Evolutionary conservation across 2,888 invertebrate species (phyloP).

Genomic region (Lepas anatifera): DNA sequence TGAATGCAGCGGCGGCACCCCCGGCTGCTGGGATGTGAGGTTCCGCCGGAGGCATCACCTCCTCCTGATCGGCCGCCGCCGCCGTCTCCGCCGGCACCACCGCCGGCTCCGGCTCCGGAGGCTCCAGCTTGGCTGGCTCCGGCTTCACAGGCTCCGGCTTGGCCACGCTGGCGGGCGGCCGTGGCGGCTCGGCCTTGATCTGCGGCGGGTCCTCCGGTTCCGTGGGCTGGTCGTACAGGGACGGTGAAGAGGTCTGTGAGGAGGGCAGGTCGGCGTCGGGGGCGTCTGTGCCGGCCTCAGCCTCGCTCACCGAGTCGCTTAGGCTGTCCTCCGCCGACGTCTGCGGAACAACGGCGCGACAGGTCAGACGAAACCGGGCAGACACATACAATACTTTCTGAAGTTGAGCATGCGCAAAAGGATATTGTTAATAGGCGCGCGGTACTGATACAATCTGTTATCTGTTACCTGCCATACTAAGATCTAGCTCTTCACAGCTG

Average conservation of each 20-base stretch:
- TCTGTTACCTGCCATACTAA: too few species aligned
- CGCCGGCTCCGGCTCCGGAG: not conserved
- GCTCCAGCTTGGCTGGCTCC: not conserved
- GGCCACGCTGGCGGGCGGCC: not conserved
- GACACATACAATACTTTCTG: too few species aligned
- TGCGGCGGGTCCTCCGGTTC: not conserved
- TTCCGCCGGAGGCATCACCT: not conserved
- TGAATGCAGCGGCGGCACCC: not conserved
- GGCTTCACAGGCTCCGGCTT: conserved; percentile 7
- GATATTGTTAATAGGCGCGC: too few species aligned
- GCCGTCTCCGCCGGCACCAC: not conserved
- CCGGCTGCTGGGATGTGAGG: not conserved
- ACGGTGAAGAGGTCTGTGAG: not conserved
- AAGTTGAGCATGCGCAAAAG: too few species aligned
- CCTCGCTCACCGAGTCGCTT: not conserved
- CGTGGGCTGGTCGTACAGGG: not conserved
- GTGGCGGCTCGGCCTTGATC: conserved; percentile 8
- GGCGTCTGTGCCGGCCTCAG: not conserved
- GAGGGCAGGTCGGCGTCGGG: not conserved
- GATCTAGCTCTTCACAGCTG: too few species aligned
- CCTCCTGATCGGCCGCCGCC: not conserved
- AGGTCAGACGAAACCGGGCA: too few species aligned
- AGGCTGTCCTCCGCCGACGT: not conserved
- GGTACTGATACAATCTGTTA: too few species aligned
- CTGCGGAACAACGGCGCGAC: not conserved